phyloP scores from a whole-genome alignment of 64 coral and sea anemone species.

The Montipora efflorescens region DNA sequence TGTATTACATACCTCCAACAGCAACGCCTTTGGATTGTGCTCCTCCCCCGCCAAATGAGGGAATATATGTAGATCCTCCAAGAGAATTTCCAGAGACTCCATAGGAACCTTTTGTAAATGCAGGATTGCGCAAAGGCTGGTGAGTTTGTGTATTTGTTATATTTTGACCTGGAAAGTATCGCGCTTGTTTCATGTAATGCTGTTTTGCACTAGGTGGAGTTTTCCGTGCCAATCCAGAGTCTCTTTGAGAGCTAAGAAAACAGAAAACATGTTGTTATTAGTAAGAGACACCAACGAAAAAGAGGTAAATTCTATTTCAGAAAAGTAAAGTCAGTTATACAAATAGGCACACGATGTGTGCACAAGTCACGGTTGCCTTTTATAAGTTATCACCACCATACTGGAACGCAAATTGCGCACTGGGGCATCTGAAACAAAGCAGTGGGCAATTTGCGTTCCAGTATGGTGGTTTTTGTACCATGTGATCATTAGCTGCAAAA shows the following conservation, averaged over 20 bases:
- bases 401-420: no score
- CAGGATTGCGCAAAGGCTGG: conserved; percentile 43
- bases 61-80: conserved; percentile 45
- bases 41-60: conserved; percentile 61
- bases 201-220: conserved; percentile 97
- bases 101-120: conserved; percentile 48
- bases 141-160: conserved; percentile 59
- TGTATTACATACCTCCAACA: conserved; percentile 9
- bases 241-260: neutral
- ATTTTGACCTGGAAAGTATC: conserved; percentile 90
- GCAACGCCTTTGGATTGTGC: neutral
- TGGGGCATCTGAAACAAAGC: no score
- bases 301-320: no score
- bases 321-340: no score
- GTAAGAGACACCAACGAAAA: neutral
- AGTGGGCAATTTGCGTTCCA: no score
- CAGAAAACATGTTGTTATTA: neutral
- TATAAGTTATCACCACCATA: no score
- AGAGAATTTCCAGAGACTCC: conserved; percentile 35
- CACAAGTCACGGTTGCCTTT: no score
- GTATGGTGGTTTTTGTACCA: no score
- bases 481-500: no score
- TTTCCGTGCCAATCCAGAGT: conserved; percentile 42
- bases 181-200: conserved; percentile 97
- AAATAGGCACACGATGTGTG: no score